Conservation (phyloP, 2,113 vertebrate species). For the Tyto alba region DNA sequence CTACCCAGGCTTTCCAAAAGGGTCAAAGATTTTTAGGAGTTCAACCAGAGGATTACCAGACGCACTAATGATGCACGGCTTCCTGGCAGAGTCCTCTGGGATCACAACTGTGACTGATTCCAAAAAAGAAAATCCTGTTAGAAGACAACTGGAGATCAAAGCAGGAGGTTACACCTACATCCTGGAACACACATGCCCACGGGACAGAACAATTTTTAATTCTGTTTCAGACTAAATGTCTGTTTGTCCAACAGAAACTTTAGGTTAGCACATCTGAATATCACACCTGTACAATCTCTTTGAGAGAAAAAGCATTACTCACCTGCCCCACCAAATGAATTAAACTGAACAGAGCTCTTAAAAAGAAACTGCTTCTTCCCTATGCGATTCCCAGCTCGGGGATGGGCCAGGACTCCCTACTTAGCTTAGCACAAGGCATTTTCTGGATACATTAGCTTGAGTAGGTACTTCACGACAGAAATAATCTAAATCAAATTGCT, state of each 20-base stretch:
- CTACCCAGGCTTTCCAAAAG: background rate
- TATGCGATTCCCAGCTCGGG: background rate
- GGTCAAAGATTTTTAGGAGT: background rate
- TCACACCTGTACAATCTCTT: background rate
- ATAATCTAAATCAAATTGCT: background rate
- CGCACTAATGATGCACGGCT: background rate
- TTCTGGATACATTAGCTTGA: background rate
- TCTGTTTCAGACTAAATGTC: background rate
- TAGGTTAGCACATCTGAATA: background rate
- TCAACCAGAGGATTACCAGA: background rate
- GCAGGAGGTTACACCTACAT: constrained; percentile 8
- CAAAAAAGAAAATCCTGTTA: background rate
- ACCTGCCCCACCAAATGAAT: background rate
- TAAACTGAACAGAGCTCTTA: background rate
- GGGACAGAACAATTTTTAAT: background rate
- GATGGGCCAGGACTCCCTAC: background rate
- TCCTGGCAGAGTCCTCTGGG: background rate
- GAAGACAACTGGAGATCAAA: background rate
- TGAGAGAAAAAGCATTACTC: background rate
- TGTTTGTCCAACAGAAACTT: background rate
- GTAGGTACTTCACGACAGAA: background rate
- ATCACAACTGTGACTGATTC: background rate
- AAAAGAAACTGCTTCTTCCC: background rate
- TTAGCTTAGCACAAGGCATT: background rate
- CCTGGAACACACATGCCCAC: background rate